Evolutionary conservation across 2,113 vertebrate species (phyloP), one percentile per base, ranked within the genome.

Genomic region (Strix uralensis): DNA sequence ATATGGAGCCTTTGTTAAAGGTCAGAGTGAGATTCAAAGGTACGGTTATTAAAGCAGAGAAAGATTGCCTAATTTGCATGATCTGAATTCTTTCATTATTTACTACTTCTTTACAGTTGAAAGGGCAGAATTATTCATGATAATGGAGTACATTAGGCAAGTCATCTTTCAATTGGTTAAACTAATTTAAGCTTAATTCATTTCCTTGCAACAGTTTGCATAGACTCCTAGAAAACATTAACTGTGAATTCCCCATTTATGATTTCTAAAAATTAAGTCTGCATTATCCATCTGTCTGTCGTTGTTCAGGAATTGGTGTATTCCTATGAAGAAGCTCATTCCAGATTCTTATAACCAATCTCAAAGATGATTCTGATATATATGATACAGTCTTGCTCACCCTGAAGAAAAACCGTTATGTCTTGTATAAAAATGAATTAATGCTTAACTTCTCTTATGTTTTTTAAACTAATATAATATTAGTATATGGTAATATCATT

Each of bases 11-110:
- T 87, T 81, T 79, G 62, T 29, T 77, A 81, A 89, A 94, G 34
- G 67, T 92, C 86, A 94, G 17, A 91, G 36, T 75, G 63, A 94
- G 46, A 93, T 79, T 81, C 85, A 69, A 78, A 87, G 74, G 30
- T 73, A 52, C 57, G 29, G 86, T 87, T 93, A 89, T 67, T 81
- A 42, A 81, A 74, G 61, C 58, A 86, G 30, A 57, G 52, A 69
- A 84, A 52, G 27, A 81, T 5, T 52, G 54, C 65, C 55, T 88
- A 57, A 88, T 93, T 71, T 74, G 17, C 15, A 52, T 44, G 5
- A 36, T 70, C 21, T 10, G 22, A 79, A 65, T 17, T 57, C 72
- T 90, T 88, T 51, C 61, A 86, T 92, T 81, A 96, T 92, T 54
- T 94, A 87, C 51, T 69, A 79, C n/a, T 58, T 36, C 55, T 86